Evolutionary conservation across 2,797 vertebrate species (phyloP), one percentile per base, ranked within the genome.

Genomic region (Brachyrhaphis roseni): DNA sequence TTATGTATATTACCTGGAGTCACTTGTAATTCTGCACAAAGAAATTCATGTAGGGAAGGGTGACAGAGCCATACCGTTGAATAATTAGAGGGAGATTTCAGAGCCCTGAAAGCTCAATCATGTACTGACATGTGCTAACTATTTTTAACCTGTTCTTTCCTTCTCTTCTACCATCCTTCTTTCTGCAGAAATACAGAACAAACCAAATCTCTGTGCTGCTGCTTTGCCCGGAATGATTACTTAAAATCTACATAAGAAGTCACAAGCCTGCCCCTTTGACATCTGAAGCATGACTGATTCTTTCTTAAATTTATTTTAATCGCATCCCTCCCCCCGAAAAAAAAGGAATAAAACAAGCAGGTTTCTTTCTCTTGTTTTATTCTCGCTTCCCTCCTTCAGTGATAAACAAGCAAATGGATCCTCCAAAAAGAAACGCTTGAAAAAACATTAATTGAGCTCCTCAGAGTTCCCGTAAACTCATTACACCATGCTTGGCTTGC

Each of bases 1-100:
- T 99, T 98, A 99, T 97, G 97, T 97, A 97, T 97, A 97, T 97
- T 97, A 96, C 96, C 83, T 93, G 95, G 94, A 97, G 96, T 96
- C 96, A 98, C 96, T 96, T 96, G 94, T 93, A 94, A 96, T 97
- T 96, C 92, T 92, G 88, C 91, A 93, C 94, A 94, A 93, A 95
- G 94, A 94, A 95, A 94, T 92, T 95, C 92, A 94, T 95, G 95
- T 93, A 94, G 94, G 94, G 95, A 95, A 94, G 94, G 95, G 96
- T 97, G 97, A 98, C 96, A 97, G 96, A 96, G 95, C 94, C 94
- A 96, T 95, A 95, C 94, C 83, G 20, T 96, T 96, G 96, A 98
- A 97, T 99, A 97, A 98, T 98, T 97, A 97, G 96, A 97, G 96
- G 93, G 95, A 96, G 96, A 96, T 97, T 97, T 96, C 94, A 93